phyloP scores from a whole-genome alignment of 1,140 invertebrate species.

The Scaptomyza hsui region DNA sequence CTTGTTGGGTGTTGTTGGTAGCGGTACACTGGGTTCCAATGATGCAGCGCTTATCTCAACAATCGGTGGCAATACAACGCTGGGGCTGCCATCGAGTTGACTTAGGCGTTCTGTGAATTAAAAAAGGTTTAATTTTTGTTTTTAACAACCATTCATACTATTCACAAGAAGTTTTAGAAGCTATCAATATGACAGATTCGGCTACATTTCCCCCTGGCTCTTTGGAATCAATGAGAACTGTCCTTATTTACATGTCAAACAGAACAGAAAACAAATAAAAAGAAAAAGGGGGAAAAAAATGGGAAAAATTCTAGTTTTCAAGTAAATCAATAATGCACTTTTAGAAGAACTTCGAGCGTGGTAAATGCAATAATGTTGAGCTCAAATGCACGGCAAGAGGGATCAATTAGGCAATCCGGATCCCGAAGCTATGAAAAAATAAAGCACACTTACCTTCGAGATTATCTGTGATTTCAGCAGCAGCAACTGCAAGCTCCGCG shows the following conservation, averaged over 20 bases:
- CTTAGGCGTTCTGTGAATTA: slow-evolving; percentile 69
- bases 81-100: slow-evolving; percentile 70
- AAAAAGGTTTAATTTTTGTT: neutral
- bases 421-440: neutral
- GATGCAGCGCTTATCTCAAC: slow-evolving; percentile 29
- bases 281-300: too few relatives aligned
- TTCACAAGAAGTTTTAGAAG: neutral
- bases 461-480: slow-evolving; percentile 63
- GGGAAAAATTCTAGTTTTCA: slow-evolving; percentile 13
- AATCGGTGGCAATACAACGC: slow-evolving; percentile 24
- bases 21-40: slow-evolving; percentile 11
- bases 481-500: slow-evolving; percentile 26
- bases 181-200: neutral
- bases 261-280: slow-evolving; percentile 20
- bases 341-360: too few relatives aligned
- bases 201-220: slow-evolving; percentile 15
- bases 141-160: neutral
- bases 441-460: slow-evolving; percentile 63
- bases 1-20: slow-evolving; percentile 48
- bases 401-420: neutral
- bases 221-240: too few relatives aligned
- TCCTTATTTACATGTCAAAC: too few relatives aligned
- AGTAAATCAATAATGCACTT: too few relatives aligned
- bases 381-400: too few relatives aligned
- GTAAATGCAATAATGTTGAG: too few relatives aligned